phyloP scores from a whole-genome alignment of 2,888 invertebrate species.

The Amaurobius ferox region DNA sequence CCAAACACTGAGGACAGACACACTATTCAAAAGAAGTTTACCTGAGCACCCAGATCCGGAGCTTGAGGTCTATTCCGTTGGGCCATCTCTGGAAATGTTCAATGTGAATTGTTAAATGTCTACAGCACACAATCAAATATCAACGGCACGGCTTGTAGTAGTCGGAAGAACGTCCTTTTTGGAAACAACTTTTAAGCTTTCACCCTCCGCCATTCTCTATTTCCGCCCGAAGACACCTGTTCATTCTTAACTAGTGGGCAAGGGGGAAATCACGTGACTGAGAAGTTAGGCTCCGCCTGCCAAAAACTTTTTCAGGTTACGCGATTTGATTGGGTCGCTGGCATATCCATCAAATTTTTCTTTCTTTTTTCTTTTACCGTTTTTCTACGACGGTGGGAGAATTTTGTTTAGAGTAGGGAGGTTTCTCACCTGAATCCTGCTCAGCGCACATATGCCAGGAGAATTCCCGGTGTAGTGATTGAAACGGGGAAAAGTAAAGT shows the following conservation, averaged over 20 bases:
- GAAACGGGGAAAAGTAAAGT: too few relatives aligned
- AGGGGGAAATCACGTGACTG: slow-evolving; percentile 9
- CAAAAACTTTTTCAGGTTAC: not conserved
- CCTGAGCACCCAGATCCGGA: not conserved
- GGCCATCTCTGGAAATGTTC: not conserved
- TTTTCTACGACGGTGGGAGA: too few relatives aligned
- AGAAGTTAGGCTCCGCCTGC: slow-evolving; percentile 2
- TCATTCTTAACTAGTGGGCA: slow-evolving; percentile 9
- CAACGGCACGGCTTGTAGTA: not conserved
- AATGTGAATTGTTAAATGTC: not conserved
- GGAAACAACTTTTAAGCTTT: not conserved
- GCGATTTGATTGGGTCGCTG: not conserved
- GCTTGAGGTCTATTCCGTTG: not conserved
- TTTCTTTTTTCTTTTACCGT: too few relatives aligned
- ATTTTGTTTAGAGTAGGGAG: too few relatives aligned
- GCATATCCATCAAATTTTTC: not conserved
- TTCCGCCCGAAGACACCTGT: slow-evolving; percentile 16
- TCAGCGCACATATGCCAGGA: too few relatives aligned
- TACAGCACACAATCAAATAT: not conserved
- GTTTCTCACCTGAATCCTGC: too few relatives aligned
- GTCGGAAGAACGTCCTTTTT: not conserved
- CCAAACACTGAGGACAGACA: too few relatives aligned
- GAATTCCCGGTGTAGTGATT: too few relatives aligned
- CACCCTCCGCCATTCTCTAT: not conserved
- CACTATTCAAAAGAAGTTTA: too few relatives aligned